Evolutionary conservation across 1,140 invertebrate genomes (phyloP), one percentile per base, ranked within the genome.

Genomic region (Drosophila suzukii): DNA sequence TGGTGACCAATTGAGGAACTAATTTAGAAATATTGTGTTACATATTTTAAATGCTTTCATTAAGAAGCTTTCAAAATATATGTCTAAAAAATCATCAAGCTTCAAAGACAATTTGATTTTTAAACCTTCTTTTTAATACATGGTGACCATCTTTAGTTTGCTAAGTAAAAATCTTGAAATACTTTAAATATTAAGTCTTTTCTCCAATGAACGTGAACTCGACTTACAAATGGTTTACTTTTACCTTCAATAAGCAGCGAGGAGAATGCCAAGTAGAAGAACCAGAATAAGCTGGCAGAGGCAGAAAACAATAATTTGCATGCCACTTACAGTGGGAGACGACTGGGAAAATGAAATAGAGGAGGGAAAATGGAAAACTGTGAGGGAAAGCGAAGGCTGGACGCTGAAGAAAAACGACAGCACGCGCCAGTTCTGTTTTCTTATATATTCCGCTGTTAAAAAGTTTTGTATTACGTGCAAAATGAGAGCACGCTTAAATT

Each of bases 391-490:
- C 58, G 41, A 63, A 56, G 41, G 58, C 13, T 66, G 43, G 56
- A 71, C 65, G 55, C 53, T 55, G 38, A 83, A 79, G 72, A 84
- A 76, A 73, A 80, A 77, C 72, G 76, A 84, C 55, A 67, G 55
- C 81, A 84, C 73, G 81, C 80, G 71, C 80, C 59, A 56, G 43
- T 81, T 71, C 66, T 70, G 41, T 78, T 78, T 78, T 66, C 60
- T 13, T 62, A 50, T 58, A 24, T 50, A 70, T 74, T 70, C 63
- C 56, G 57, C 77, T 67, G 80, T 71, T 72, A 75, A 71, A 78
- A 83, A 83, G 65, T 73, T 84, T 71, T 70, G 77, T 77, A 85
- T 80, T 85, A 85, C 81, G 77, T 85, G 81, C 81, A 68, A 80
- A 84, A 84, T 83, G 72, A 65, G 80, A 56, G 66, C 66, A 79